Base-by-base conservation (phyloP, 2,797 vertebrate species). In the Paratrypauchen microcephalus region DNA sequence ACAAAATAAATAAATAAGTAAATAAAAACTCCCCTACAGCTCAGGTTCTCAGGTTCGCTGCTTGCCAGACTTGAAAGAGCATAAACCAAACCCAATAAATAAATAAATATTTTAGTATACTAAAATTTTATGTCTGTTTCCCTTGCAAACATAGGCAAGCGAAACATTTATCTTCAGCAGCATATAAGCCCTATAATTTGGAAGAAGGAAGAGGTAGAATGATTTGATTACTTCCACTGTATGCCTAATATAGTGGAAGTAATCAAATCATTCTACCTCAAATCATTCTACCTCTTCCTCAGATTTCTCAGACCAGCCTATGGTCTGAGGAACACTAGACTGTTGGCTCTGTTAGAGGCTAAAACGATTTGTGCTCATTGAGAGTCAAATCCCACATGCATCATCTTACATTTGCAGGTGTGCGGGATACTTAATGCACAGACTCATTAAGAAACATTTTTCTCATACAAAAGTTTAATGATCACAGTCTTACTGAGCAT, bases 401-500 rank as follows among this genome's bases (percentile, higher is more conserved):
- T 78, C 45, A 19, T 36, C 59, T 79, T 66, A 70, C 73, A 63
- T 72, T 70, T 74, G 41, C 30, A 45, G 16, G 58, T 77, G 65
- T 36, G 26, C 54, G 69, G 5, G 15, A 76, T 73, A 74, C 62
- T 26, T 81, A 86, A 79, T 65, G 68, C 66, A 77, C 61, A 36
- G 66, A 80, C 66, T 62, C 24, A 68, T 83, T 74, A 16, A 60
- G 68, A 89, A 62, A 76, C 83, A 74, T 62, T 88, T 32, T 88
- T 79, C 74, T 70, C 56, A 57, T 77, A 89, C 87, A 81, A 91
- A 91, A 88, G 72, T 93, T 92, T 91, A 91, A 91, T 91, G 78
- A 85, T 61, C 71, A 78, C 83, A 84, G 77, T 89, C 75, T 86
- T 81, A 65, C 50, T 75, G 76, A 77, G 66, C 73, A 78, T 72